Percentiles rank a stretch among this genome's conserved stretches.
These are phyloP conservation scores for Gymnodraco acuticeps DNA, from an alignment of 2,797 vertebrate genomes.

Conservation along the genomic window DNA sequence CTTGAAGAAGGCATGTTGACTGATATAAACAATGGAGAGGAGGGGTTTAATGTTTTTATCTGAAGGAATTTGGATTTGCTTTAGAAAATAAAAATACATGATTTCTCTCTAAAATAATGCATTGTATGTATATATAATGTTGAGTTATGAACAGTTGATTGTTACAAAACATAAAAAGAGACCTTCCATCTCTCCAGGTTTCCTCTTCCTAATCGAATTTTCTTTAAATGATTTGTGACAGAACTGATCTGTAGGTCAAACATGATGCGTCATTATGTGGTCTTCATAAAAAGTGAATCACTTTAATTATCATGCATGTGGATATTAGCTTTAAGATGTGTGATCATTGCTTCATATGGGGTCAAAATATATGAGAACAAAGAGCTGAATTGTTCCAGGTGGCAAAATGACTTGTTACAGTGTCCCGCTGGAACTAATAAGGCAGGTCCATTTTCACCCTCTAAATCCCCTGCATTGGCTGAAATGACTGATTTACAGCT, in stretches of 20 bases:
- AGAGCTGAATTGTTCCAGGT: slow-evolving; percentile 86
- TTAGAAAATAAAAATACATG: not conserved
- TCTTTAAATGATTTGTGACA: slow-evolving; percentile 31
- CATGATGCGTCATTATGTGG: slow-evolving; percentile 55
- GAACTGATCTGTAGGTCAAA: slow-evolving; percentile 35
- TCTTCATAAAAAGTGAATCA: slow-evolving; percentile 44
- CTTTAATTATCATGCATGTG: slow-evolving; percentile 70
- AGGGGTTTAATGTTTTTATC: not conserved
- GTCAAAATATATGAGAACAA: slow-evolving; percentile 75
- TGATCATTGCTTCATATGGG: slow-evolving; percentile 50
- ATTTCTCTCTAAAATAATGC: not conserved
- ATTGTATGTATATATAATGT: not conserved
- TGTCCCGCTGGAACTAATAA: slow-evolving; percentile 88
- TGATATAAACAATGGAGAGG: not conserved
- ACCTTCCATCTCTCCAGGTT: slow-evolving; percentile 12
- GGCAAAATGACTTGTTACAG: slow-evolving; percentile 81
- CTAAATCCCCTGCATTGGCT: slow-evolving; percentile 81
- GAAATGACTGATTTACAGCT: slow-evolving; percentile 86
- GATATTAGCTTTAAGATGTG: slow-evolving; percentile 66
- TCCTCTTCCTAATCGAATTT: slow-evolving; percentile 46
- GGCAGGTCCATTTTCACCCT: slow-evolving; percentile 86
- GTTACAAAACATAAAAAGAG: slow-evolving; percentile 15
- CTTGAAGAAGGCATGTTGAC: not conserved
- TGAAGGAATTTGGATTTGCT: not conserved
- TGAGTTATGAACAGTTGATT: slow-evolving; percentile 10